phyloP scores from a whole-genome alignment of 37 sponge, comb jelly and placozoan species.

The Oopsacas minuta region DNA sequence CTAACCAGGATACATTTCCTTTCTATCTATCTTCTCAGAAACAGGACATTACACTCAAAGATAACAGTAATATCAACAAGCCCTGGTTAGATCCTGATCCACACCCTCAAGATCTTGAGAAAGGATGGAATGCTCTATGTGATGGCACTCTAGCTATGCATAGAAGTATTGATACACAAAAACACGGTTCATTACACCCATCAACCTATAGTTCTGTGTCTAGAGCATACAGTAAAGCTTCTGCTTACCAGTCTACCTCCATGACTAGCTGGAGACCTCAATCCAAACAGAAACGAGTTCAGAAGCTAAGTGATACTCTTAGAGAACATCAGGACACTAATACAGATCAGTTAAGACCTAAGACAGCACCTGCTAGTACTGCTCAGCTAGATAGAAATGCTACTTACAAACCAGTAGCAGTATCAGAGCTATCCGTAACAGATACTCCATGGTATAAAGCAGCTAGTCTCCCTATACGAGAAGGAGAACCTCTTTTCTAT shows the following conservation, averaged over 20 bases:
- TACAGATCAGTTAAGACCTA: not conserved
- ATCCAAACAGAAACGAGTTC: not conserved
- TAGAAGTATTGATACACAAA: not conserved
- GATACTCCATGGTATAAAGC: not conserved
- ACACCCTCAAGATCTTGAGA: constrained; percentile 24
- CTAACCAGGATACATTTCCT: not conserved
- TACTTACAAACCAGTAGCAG: not conserved
- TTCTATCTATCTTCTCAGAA: not conserved
- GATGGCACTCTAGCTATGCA: not conserved
- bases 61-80: not conserved
- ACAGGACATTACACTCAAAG: not conserved
- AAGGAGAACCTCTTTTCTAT: not conserved
- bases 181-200: not conserved
- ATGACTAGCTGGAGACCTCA: not conserved
- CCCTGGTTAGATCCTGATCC: constrained; percentile 33
- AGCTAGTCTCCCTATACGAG: not conserved
- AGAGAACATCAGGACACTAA: not conserved
- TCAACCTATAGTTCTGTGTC: not conserved
- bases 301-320: not conserved
- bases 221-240: not conserved
- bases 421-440: not conserved
- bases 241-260: not conserved
- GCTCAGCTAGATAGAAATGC: not conserved
- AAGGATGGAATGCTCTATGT: constrained; percentile 20
- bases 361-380: not conserved